Conservation (phyloP, 1,140 invertebrate genomes). For the Lanistes nyassanus region DNA sequence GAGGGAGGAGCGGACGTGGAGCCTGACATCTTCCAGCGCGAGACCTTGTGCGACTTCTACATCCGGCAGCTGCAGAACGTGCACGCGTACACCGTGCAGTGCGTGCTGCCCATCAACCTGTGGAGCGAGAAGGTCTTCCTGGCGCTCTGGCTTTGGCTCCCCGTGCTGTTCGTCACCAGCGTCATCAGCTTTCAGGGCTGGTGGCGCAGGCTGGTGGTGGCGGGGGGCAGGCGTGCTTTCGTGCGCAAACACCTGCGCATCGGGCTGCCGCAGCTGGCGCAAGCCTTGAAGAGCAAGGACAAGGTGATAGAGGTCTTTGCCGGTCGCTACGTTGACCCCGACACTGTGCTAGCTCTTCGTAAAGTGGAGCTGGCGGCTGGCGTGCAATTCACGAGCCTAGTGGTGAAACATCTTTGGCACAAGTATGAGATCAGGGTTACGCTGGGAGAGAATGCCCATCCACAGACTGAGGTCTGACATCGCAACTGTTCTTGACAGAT, state of each 20-base stretch:
- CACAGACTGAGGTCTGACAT: no score
- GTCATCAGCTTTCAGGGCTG: constrained; percentile 60
- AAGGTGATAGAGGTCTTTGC: constrained; percentile 36
- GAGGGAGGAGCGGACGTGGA: constrained; percentile 59
- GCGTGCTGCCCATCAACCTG: constrained; percentile 70
- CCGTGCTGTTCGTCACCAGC: constrained; percentile 59
- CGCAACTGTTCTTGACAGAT: not conserved
- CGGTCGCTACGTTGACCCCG: constrained; percentile 41
- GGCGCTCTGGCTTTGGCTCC: constrained; percentile 58
- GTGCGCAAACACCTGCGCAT: constrained; percentile 59
- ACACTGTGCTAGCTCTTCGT: constrained; percentile 51
- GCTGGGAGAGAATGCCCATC: no score
- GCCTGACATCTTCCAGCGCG: constrained; percentile 65
- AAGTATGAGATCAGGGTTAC: not conserved
- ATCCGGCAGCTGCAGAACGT: constrained; percentile 67
- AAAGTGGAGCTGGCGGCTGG: constrained; percentile 33
- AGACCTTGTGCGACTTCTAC: constrained; percentile 70
- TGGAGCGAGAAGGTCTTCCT: constrained; percentile 72
- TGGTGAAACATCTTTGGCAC: constrained; percentile 7
- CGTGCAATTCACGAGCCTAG: not conserved
- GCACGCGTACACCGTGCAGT: constrained; percentile 66
- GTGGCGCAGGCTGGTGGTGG: constrained; percentile 44
- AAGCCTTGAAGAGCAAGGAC: constrained; percentile 24
- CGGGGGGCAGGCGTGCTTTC: constrained; percentile 46
- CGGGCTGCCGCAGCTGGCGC: constrained; percentile 27